phyloP scores from a whole-genome alignment of 2,113 vertebrate species.

The Mandrillus leucophaeus region DNA sequence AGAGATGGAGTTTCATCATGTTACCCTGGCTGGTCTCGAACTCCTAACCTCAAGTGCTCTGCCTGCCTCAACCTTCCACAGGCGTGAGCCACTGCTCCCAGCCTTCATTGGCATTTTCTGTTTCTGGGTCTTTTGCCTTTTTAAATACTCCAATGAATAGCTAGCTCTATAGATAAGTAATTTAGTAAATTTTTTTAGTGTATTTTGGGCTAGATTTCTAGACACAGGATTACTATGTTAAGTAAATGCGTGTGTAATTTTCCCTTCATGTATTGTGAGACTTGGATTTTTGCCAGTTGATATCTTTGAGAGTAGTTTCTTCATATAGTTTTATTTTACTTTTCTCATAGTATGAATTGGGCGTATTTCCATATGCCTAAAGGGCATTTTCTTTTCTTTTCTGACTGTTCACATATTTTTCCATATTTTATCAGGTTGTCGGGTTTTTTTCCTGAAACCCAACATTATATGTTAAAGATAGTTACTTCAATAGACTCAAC shows the following conservation, averaged over 20 bases:
- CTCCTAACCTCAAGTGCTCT: background rate
- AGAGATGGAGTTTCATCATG: background rate
- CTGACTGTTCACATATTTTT: background rate
- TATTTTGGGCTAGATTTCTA: background rate
- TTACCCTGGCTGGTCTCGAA: background rate
- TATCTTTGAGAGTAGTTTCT: background rate
- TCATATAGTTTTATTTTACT: background rate
- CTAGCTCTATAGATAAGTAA: background rate
- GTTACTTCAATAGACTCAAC: background rate
- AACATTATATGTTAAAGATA: background rate
- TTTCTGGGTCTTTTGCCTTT: background rate
- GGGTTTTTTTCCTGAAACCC: background rate
- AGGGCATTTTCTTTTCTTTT: slow-evolving; percentile 10
- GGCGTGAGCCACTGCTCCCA: background rate
- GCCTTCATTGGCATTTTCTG: background rate
- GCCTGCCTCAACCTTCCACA: background rate
- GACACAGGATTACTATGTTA: background rate
- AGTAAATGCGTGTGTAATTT: background rate
- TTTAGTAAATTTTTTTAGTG: background rate
- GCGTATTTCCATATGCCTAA: background rate
- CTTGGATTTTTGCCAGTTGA: background rate
- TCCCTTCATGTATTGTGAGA: background rate
- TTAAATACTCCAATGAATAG: background rate
- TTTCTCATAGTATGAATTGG: slow-evolving; percentile 23
- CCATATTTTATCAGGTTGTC: background rate